Evolutionary conservation across 2,797 vertebrate species (phyloP), one percentile per base, ranked within the genome.

Genomic region (Trachurus trachurus): DNA sequence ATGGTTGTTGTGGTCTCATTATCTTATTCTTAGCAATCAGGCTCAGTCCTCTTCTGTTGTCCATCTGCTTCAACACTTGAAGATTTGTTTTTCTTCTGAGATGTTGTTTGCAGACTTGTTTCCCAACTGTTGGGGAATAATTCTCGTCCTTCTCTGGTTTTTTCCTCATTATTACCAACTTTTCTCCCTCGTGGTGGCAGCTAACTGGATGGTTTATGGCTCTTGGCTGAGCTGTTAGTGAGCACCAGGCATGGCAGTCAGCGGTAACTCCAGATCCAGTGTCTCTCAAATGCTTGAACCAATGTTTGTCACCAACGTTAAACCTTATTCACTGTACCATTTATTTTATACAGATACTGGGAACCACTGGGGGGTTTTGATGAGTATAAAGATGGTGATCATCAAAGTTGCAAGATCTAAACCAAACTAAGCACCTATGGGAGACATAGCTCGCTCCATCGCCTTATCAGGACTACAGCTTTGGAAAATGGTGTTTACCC

Each of bases 21-120:
- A 47, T 82, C 62, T 75, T 79, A 62, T 71, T 80, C 78, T 64
- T 54, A 53, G 59, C 57, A 42, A 39, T 74, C 66, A 62, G 42
- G 53, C 78, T 64, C 9, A 15, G 37, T 78, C 60, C 56, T 80
- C 54, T 45, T 2, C 52, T 60, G 71, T 10, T 6, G 40, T 71
- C 82, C 82, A 83, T 85, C 85, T 89, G 81, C 57, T 60, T 47
- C 47, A 69, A 49, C 37, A 44, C 47, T 59, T 2, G 68, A 59
- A 16, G 40, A 71, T 6, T 60, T 82, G 71, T 84, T 87, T 78
- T 45, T 45, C 1, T 40, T 40, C 62, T 9, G 40, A 50, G 45
- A 74, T 73, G 67, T n/a, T 75, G 59, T 72, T 71, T 65, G 16
- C 62, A 57, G 66, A 54, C 16, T 50, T 54, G 26, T 45, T 37